Percentiles rank a stretch among this genome's conserved stretches.
Evolutionary conservation across 1,140 invertebrate species (phyloP).

Genomic region (Ips typographus): DNA sequence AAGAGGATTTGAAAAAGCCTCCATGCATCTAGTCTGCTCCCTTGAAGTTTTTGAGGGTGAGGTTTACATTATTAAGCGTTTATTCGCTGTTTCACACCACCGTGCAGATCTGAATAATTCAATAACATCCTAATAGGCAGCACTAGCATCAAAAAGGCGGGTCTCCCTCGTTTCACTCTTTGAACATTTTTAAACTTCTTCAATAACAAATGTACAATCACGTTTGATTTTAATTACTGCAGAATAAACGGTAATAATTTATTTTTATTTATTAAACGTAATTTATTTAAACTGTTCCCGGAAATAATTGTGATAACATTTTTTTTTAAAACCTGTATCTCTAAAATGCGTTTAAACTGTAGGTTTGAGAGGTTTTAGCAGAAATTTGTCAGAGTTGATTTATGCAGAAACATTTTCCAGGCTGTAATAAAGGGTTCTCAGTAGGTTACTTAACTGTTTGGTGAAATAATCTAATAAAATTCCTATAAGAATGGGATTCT

Average conservation of each 20-base stretch:
- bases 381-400: no score
- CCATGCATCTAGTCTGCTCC: conserved; percentile 17
- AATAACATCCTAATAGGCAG: conserved; percentile 48
- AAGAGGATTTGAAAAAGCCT: neutral
- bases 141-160: conserved; percentile 47
- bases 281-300: conserved; percentile 20
- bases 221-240: no score
- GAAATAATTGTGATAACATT: neutral
- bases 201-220: no score
- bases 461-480: no score
- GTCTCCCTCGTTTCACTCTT: conserved; percentile 38
- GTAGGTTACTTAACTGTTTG: no score
- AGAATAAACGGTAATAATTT: no score
- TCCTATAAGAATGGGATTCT: no score
- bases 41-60: conserved; percentile 38
- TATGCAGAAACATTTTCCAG: no score
- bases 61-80: conserved; percentile 47
- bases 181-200: conserved; percentile 37
- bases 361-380: no score
- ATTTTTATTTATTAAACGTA: neutral
- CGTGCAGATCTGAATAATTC: conserved; percentile 48
- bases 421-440: no score
- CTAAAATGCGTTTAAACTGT: no score
- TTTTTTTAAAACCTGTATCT: neutral
- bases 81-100: conserved; percentile 48